phyloP scores from a whole-genome alignment of 2,113 vertebrate species.

The Planiliza haematocheilus region DNA sequence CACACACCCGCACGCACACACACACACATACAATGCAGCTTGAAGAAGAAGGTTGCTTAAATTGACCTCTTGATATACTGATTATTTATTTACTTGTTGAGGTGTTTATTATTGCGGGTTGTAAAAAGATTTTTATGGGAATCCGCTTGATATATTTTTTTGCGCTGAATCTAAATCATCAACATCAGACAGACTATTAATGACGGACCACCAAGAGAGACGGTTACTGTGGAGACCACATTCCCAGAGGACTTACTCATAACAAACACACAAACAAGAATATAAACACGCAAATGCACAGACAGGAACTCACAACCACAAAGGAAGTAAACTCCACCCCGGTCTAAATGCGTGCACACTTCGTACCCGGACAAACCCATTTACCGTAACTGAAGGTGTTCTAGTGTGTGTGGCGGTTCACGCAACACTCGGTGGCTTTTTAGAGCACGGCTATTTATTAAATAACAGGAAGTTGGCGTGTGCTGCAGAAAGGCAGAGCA shows the following conservation, averaged over 20 bases:
- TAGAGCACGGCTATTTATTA: constrained; percentile 71
- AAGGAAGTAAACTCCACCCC: constrained; percentile 27
- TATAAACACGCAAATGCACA: constrained; percentile 52
- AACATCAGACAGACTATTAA: constrained; percentile 76
- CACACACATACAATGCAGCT: constrained; percentile 15
- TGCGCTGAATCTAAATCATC: constrained; percentile 65
- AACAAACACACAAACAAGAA: constrained; percentile 70
- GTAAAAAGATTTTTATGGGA: constrained; percentile 71
- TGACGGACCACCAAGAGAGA: constrained; percentile 75
- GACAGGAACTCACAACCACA: constrained; percentile 29
- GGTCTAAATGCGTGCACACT: constrained; percentile 13
- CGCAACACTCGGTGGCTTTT: constrained; percentile 59
- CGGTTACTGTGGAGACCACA: constrained; percentile 75
- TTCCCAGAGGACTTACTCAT: constrained; percentile 69
- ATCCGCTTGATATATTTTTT: constrained; percentile 61
- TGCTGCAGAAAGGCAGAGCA: constrained; percentile 64
- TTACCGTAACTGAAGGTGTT: constrained; percentile 19
- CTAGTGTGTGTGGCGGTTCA: constrained; percentile 27
- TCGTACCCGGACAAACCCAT: constrained; percentile 9
- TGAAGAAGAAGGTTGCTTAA: constrained; percentile 47
- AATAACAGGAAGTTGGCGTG: constrained; percentile 62
- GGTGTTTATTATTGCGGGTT: constrained; percentile 65
- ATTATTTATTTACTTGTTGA: constrained; percentile 72
- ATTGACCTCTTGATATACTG: constrained; percentile 65
- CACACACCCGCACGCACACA: constrained; percentile 39